Conservation (phyloP, 2,888 invertebrate species). For the Eupithecia pulchellata region DNA sequence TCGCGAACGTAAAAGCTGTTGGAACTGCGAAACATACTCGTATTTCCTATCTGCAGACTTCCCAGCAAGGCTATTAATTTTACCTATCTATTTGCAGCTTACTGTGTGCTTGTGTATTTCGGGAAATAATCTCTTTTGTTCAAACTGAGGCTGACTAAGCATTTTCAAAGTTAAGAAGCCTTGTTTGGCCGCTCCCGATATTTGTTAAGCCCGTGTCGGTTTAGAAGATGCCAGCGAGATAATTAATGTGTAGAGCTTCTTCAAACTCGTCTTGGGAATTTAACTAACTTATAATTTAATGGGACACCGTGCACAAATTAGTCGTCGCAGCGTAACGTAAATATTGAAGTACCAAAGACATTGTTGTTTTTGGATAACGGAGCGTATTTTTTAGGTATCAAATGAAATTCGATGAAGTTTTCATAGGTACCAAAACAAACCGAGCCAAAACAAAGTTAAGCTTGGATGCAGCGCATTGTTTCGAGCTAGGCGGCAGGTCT, state of each 20-base stretch:
- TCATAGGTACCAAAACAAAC: not conserved
- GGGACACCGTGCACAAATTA: constrained; percentile 37
- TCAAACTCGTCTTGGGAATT: constrained; percentile 61
- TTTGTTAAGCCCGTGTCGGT: constrained; percentile 78
- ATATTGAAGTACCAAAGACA: constrained; percentile 16
- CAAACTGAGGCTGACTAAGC: constrained; percentile 67
- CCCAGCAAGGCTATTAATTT: constrained; percentile 42
- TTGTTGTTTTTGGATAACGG: not conserved
- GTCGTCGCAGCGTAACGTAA: constrained; percentile 22
- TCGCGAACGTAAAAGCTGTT: constrained; percentile 21
- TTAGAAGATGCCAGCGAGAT: constrained; percentile 74
- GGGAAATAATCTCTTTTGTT: constrained; percentile 72
- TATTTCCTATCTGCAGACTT: constrained; percentile 32
- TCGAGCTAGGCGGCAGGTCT: constrained; percentile 3
- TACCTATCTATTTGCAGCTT: constrained; percentile 49
- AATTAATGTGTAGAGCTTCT: constrained; percentile 75
- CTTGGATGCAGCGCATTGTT: constrained; percentile 5
- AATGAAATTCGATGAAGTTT: not conserved
- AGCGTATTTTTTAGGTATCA: not conserved
- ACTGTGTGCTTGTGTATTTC: constrained; percentile 55
- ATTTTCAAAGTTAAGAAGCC: constrained; percentile 72
- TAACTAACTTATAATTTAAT: constrained; percentile 69
- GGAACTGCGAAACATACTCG: constrained; percentile 31
- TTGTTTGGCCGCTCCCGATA: constrained; percentile 75
- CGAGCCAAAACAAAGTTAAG: not conserved